Evolutionary conservation across 2,888 invertebrate species (phyloP).

Genomic region (Tridacna gigas): DNA sequence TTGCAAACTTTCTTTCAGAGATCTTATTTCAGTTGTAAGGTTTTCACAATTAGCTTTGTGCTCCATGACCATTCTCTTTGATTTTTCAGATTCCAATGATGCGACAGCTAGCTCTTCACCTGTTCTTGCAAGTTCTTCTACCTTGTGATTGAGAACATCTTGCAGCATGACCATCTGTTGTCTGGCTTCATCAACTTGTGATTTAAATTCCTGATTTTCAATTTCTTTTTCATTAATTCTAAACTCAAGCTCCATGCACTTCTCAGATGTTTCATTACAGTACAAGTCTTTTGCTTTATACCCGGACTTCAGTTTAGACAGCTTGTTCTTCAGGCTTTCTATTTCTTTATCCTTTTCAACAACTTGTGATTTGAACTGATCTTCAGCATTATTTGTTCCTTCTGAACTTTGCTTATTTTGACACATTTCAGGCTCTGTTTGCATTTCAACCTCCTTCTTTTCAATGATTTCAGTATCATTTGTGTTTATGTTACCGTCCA

Average conservation of each 20-base stretch:
- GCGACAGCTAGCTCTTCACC: conserved; percentile 56
- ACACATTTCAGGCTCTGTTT: conserved; percentile 1
- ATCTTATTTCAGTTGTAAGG: conserved; percentile 10
- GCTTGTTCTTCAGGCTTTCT: conserved; percentile 38
- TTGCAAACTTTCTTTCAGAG: conserved; percentile 10
- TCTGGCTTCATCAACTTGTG: conserved; percentile 37
- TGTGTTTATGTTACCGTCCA: conserved; percentile 69
- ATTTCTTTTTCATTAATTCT: conserved; percentile 53
- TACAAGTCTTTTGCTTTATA: conserved; percentile 51
- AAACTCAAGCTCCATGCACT: conserved; percentile 46
- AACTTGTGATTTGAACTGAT: conserved; percentile 16
- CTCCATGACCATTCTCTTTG: conserved; percentile 33
- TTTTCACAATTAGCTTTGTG: neutral
- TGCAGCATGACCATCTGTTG: conserved; percentile 44
- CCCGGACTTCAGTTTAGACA: conserved; percentile 43
- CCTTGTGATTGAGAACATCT: conserved; percentile 26
- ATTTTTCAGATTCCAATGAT: conserved; percentile 38
- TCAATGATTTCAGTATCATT: conserved; percentile 65
- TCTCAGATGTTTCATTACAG: conserved; percentile 45
- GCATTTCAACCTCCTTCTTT: conserved; percentile 55
- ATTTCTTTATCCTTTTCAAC: conserved; percentile 48
- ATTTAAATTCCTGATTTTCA: conserved; percentile 44
- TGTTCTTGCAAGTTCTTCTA: conserved; percentile 40
- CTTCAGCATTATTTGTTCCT: conserved; percentile 6
- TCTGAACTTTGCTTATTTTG: conserved; percentile 7